Conservation (phyloP, 2,797 vertebrate species). For the Heliangelus exortis region DNA sequence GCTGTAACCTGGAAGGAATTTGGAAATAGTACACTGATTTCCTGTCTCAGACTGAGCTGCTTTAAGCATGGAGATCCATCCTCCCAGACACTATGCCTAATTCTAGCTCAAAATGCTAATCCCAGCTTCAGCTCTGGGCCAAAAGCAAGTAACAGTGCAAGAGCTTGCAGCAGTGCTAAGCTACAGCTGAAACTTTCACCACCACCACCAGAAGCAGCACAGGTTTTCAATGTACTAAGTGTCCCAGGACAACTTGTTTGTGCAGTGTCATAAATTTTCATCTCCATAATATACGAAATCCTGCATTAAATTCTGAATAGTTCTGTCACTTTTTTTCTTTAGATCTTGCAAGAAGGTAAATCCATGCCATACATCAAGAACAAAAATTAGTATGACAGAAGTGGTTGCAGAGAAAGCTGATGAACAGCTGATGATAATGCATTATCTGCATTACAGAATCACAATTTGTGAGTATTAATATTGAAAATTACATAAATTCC, state of each 20-base stretch:
- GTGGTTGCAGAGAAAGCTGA: not conserved
- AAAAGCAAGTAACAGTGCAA: not conserved
- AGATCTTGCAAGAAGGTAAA: not conserved
- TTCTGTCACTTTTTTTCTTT: not conserved
- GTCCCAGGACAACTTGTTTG: not conserved
- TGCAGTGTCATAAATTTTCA: not conserved
- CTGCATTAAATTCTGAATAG: not conserved
- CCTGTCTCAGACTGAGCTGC: rapidly evolving
- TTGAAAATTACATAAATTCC: not conserved
- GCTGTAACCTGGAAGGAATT: not conserved
- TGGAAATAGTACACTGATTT: not conserved
- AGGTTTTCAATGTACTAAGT: not conserved
- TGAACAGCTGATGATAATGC: no score
- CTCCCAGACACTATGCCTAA: not conserved
- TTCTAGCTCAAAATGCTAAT: not conserved
- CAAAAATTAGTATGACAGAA: not conserved
- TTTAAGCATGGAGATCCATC: not conserved
- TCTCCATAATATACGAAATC: not conserved
- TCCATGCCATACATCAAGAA: not conserved
- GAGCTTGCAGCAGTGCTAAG: not conserved
- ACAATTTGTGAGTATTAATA: not conserved
- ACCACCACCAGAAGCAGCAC: not conserved
- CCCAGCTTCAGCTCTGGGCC: not conserved
- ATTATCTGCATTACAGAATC: not conserved
- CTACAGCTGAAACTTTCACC: not conserved